These are phyloP conservation scores for Drosophila vallismaia DNA, from an alignment of 2,888 invertebrate species.

Conservation along the genomic window DNA sequence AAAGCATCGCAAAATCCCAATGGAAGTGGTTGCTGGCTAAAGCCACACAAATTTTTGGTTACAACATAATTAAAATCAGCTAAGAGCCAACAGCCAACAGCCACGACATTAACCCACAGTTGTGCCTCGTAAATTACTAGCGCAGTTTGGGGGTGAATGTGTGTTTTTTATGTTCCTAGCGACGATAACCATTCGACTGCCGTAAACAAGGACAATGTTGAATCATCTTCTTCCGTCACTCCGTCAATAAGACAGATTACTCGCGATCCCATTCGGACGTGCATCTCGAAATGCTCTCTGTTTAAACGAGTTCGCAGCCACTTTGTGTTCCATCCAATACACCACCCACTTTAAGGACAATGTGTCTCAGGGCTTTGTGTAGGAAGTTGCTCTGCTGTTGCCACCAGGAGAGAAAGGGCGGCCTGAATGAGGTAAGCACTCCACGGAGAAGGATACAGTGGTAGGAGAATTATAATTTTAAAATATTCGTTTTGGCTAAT, in stretches of 20 bases:
- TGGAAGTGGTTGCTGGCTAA: neutral
- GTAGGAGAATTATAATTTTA: no score
- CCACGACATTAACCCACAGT: neutral
- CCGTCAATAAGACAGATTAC: neutral
- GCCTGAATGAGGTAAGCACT: constrained; percentile 82
- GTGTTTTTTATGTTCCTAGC: neutral
- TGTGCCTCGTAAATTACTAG: neutral
- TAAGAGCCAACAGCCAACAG: neutral
- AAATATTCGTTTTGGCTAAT: neutral
- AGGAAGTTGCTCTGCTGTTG: constrained; percentile 68
- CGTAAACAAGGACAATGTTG: constrained; percentile 22
- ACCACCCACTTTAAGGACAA: constrained; percentile 20
- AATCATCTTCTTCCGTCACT: constrained; percentile 11
- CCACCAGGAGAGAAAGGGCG: constrained; percentile 66
- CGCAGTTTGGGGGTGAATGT: neutral
- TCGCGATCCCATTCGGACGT: neutral
- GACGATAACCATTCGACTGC: neutral
- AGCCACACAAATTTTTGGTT: neutral
- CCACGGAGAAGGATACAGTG: neutral
- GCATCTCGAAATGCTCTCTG: neutral
- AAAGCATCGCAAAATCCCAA: neutral
- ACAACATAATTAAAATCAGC: neutral
- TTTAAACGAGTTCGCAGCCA: neutral
- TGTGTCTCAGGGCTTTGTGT: constrained; percentile 64
- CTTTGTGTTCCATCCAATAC: neutral